Evolutionary conservation across 2,888 invertebrate genomes (phyloP).

Genomic region (Tetranychus truncatus): DNA sequence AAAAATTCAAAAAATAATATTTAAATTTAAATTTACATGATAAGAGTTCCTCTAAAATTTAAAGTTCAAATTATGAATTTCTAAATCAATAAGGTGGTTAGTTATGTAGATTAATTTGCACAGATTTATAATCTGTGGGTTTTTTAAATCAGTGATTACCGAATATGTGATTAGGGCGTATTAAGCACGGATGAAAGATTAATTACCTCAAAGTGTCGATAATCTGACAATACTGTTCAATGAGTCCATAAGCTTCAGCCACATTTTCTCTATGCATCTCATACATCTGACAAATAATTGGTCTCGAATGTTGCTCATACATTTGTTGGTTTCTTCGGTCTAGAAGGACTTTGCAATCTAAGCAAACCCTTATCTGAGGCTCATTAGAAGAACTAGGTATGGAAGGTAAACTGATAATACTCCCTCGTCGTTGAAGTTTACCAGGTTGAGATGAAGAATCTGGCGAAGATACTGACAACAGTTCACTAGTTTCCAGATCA

Average conservation of each 20-base stretch:
- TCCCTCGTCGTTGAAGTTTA: conserved; percentile 24
- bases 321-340: conserved; percentile 59
- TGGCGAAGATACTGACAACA: background rate
- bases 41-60: no score
- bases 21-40: no score
- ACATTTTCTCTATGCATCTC: conserved; percentile 57
- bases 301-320: conserved; percentile 58
- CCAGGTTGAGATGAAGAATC: background rate
- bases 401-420: conserved; percentile 28
- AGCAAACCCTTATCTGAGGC: conserved; percentile 35
- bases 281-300: conserved; percentile 60
- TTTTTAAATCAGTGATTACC: no score
- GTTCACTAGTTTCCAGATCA: conserved; percentile 11
- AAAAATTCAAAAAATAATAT: background rate
- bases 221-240: conserved; percentile 43
- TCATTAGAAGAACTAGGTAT: conserved; percentile 33
- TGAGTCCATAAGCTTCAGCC: conserved; percentile 46
- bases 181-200: background rate
- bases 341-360: conserved; percentile 42
- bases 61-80: no score
- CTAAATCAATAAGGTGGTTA: background rate
- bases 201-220: conserved; percentile 41
- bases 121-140: background rate
- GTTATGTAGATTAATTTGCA: background rate
- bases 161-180: background rate